These are phyloP conservation scores for Dinocampus coccinellae DNA, from an alignment of 2,888 invertebrate species.

Conservation along the genomic window DNA sequence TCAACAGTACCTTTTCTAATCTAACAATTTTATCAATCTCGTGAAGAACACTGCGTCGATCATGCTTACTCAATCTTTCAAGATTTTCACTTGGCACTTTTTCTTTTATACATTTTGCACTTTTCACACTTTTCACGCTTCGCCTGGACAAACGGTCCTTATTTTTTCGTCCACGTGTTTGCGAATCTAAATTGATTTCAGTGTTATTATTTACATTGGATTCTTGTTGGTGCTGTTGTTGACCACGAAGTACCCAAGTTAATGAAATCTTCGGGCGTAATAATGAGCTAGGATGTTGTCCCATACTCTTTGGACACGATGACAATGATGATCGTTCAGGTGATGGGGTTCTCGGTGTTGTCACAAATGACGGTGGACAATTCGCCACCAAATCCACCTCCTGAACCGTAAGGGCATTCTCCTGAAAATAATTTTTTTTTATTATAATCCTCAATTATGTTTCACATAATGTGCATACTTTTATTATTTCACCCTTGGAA, in stretches of 20 bases:
- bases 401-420: constrained; percentile 49
- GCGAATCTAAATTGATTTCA: constrained; percentile 10
- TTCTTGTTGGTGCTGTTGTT: constrained; percentile 62
- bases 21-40: constrained; percentile 49
- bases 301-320: constrained; percentile 57
- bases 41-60: constrained; percentile 46
- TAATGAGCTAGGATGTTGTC: constrained; percentile 61
- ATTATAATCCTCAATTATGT: no score
- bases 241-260: constrained; percentile 81
- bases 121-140: constrained; percentile 50
- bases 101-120: constrained; percentile 23
- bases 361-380: constrained; percentile 52
- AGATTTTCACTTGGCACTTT: constrained; percentile 50
- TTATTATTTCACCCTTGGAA: background rate
- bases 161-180: constrained; percentile 31
- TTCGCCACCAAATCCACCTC: constrained; percentile 64
- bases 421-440: no score
- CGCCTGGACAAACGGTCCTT: constrained; percentile 54
- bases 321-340: constrained; percentile 46
- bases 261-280: constrained; percentile 77
- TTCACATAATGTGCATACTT: background rate
- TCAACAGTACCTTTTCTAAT: constrained; percentile 43
- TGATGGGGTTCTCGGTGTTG: constrained; percentile 47
- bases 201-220: constrained; percentile 32
- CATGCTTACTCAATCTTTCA: constrained; percentile 45